Conservation (phyloP, 2,888 invertebrate species). For the Eumacrocentrus americanus region DNA sequence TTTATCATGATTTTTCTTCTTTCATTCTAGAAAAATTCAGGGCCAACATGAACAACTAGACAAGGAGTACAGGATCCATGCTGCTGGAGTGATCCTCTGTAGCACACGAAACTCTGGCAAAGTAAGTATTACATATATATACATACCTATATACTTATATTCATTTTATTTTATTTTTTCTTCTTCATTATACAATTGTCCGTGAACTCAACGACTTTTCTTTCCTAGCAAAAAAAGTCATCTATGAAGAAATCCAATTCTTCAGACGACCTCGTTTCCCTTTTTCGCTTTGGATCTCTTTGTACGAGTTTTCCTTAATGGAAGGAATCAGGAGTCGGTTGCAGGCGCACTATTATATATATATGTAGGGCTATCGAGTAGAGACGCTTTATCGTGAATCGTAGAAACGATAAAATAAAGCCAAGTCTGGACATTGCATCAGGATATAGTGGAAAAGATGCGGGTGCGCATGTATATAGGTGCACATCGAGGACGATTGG, state of each 20-base stretch:
- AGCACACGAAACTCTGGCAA: slow-evolving; percentile 70
- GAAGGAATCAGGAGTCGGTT: background rate
- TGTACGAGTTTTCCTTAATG: background rate
- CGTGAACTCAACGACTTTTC: background rate
- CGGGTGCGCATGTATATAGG: too few relatives aligned
- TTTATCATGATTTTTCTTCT: background rate
- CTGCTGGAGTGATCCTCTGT: slow-evolving; percentile 69
- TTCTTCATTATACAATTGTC: background rate
- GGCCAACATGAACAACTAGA: slow-evolving; percentile 74
- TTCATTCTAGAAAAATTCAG: slow-evolving; percentile 69
- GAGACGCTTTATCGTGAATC: background rate
- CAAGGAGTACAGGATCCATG: slow-evolving; percentile 72
- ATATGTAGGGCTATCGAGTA: background rate
- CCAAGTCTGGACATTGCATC: too few relatives aligned
- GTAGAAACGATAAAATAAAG: background rate
- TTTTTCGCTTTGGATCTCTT: background rate
- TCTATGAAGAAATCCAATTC: background rate
- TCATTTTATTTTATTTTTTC: too few relatives aligned
- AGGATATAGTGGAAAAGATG: too few relatives aligned
- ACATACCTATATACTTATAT: too few relatives aligned
- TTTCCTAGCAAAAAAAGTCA: background rate
- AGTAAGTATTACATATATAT: slow-evolving; percentile 59
- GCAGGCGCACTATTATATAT: background rate
- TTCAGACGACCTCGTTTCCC: background rate
- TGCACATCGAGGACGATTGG: too few relatives aligned